These are phyloP conservation scores for Labeo calbasu DNA, from an alignment of 2,797 vertebrate species.

Conservation along the genomic window DNA sequence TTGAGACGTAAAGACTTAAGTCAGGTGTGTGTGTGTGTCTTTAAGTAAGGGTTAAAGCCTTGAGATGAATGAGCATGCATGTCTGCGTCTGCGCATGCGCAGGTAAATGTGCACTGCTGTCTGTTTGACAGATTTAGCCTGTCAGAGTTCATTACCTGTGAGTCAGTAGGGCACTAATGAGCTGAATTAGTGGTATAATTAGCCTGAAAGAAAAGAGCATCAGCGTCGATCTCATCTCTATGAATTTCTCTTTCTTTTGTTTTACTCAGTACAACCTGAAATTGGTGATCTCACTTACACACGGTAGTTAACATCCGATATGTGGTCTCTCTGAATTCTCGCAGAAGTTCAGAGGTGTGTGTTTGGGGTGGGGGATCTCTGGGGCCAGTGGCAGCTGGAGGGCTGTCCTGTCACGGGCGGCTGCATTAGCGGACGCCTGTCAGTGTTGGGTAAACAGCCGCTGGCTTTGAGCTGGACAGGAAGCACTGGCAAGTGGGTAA, in stretches of 20 bases:
- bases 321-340: neutral
- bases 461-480: constrained; percentile 67
- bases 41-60: neutral
- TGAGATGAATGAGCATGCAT: constrained; percentile 39
- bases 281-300: constrained; percentile 18
- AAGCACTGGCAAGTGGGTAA: constrained; percentile 70
- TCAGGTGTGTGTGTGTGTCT: neutral
- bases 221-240: constrained; percentile 59
- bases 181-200: constrained; percentile 83
- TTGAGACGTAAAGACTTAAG: neutral
- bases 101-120: constrained; percentile 59
- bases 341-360: constrained; percentile 30
- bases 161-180: constrained; percentile 71
- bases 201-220: constrained; percentile 75
- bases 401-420: constrained; percentile 63
- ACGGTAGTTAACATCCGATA: neutral
- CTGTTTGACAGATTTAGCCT: constrained; percentile 71
- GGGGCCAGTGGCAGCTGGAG: constrained; percentile 60
- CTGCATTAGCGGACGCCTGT: constrained; percentile 51
- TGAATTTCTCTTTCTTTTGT: constrained; percentile 5
- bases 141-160: constrained; percentile 72
- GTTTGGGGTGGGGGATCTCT: constrained; percentile 5
- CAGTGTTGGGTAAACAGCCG: constrained; percentile 63
- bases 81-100: constrained; percentile 32
- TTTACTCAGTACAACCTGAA: constrained; percentile 15